These are phyloP conservation scores for Triplophysa dalaica DNA, from an alignment of 2,113 vertebrate species.

Conservation along the genomic window DNA sequence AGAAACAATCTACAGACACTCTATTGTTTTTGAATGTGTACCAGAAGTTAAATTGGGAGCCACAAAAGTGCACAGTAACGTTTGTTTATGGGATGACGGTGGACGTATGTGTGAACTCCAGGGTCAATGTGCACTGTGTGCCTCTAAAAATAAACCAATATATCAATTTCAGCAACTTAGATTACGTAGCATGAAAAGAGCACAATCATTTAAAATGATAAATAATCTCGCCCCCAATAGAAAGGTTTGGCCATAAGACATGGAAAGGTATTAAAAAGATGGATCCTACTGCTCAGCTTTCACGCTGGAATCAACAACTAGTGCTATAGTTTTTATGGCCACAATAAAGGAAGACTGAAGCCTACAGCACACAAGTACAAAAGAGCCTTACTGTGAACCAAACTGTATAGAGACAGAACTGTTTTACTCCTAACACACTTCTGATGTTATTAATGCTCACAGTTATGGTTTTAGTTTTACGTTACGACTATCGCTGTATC, in stretches of 20 bases:
- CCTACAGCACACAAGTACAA: not conserved
- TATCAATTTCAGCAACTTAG: not conserved
- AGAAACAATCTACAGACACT: too few relatives aligned
- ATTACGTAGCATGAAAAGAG: conserved; percentile 7
- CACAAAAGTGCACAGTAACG: too few relatives aligned
- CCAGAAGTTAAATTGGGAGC: too few relatives aligned
- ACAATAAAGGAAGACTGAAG: conserved; percentile 1
- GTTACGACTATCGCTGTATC: too few relatives aligned
- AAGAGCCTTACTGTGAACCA: not conserved
- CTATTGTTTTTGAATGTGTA: too few relatives aligned
- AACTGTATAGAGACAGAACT: not conserved
- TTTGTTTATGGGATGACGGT: not conserved
- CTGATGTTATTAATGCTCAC: not conserved
- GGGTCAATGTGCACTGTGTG: not conserved
- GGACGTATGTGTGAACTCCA: not conserved
- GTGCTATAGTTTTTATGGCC: not conserved
- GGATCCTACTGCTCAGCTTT: not conserved
- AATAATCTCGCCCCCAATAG: not conserved
- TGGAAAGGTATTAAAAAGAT: conserved; percentile 8
- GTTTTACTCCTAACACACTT: not conserved
- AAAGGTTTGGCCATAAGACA: conserved; percentile 16
- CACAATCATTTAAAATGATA: conserved; percentile 12
- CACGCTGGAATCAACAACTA: not conserved
- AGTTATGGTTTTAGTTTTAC: too few relatives aligned
- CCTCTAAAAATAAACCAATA: not conserved